Conservation (phyloP, 2,797 vertebrate species). For the Notamacropus eugenii region DNA sequence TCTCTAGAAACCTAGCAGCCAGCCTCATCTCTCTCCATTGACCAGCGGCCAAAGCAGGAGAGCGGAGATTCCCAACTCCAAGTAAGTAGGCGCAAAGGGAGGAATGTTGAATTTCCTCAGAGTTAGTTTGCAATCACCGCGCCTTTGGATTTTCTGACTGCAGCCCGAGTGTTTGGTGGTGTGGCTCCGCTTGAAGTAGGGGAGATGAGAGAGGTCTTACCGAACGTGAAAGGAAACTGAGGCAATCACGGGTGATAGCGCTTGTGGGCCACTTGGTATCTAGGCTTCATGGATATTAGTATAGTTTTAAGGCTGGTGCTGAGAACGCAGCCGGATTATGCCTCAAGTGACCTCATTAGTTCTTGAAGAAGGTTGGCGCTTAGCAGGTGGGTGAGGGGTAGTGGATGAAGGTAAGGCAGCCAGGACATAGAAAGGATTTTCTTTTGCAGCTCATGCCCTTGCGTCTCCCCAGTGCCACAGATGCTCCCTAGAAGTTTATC, state of each 20-base stretch:
- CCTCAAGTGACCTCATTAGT: neutral
- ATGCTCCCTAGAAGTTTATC: neutral
- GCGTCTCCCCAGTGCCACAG: neutral
- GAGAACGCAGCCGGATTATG: neutral
- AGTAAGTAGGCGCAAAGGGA: conserved; percentile 63
- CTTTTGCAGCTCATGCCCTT: neutral
- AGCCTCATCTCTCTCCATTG: conserved; percentile 34
- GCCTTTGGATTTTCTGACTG: neutral
- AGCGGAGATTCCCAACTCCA: conserved; percentile 43
- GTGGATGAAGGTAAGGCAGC: neutral
- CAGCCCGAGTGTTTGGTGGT: neutral
- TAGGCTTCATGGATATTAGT: neutral
- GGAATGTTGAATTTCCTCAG: neutral
- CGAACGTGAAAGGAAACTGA: neutral
- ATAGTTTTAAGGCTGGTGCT: neutral
- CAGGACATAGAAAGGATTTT: neutral
- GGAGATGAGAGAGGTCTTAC: neutral
- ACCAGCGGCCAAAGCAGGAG: conserved; percentile 43
- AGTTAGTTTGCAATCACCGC: neutral
- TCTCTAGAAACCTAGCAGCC: neutral
- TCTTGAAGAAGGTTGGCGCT: conserved; percentile 6
- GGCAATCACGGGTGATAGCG: neutral
- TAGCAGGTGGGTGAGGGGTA: conserved; percentile 58
- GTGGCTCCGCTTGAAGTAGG: neutral
- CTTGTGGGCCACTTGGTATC: neutral